Percentiles rank a stretch among this genome's conserved stretches.
Evolutionary conservation across 2,888 invertebrate species (phyloP).

Genomic region (Epistrophe grossulariae): DNA sequence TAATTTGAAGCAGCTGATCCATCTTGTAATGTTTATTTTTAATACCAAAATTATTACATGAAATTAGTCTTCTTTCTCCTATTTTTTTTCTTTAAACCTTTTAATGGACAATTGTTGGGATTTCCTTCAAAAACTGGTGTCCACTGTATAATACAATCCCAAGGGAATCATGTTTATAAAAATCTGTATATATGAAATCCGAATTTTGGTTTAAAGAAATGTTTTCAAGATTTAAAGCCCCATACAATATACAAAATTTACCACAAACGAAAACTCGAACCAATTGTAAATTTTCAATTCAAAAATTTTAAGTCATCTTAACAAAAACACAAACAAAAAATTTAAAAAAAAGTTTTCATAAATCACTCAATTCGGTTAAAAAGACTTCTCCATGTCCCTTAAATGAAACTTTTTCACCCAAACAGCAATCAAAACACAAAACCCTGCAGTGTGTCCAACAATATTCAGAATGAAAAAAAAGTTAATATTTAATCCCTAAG

Average conservation of each 20-base stretch:
- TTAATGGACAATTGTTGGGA: no score
- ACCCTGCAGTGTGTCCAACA: conserved; percentile 24
- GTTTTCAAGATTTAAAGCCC: background rate
- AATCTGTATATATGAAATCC: background rate
- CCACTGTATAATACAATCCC: no score
- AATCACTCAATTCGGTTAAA: conserved; percentile 62
- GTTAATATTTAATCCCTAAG: conserved; percentile 60
- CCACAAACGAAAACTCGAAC: background rate
- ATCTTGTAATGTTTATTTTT: no score
- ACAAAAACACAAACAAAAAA: background rate
- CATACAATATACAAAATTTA: background rate
- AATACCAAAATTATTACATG: no score
- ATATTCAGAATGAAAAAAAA: conserved; percentile 37
- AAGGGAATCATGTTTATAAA: no score
- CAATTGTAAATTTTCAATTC: background rate
- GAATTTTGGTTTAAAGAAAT: background rate
- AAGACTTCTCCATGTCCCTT: conserved; percentile 48
- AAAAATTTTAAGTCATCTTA: background rate
- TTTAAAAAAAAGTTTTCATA: conserved; percentile 43
- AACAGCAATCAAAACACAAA: conserved; percentile 46
- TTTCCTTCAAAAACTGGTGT: no score
- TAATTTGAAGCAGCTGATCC: no score
- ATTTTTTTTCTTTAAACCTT: no score
- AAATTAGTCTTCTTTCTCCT: no score
- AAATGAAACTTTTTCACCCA: conserved; percentile 45